Evolutionary conservation across 2,888 invertebrate genomes (phyloP), one percentile per base, ranked within the genome.

Genomic region (Monochamus alternatus): DNA sequence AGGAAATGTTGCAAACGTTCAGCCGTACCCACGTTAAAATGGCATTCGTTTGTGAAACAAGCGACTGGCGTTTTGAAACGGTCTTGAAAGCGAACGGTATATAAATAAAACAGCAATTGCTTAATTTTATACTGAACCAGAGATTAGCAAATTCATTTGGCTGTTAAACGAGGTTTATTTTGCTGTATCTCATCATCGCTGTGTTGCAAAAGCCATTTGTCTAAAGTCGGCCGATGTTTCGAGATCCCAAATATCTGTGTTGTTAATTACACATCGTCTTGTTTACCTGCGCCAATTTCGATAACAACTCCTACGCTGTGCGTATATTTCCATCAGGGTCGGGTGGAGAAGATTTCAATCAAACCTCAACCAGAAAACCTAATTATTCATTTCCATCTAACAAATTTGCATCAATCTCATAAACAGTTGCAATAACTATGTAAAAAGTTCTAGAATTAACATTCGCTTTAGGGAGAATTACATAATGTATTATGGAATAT

Each of bases 91-190:
- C 55, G 55, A 55, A 55, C 55, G 68, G 72, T 72, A 67, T 78
- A 78, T 73, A 78, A 76, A 78, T 76, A 78, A 63, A 77, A 70
- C 70, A 68, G 78, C 67, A 78, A 78, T 78, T 78, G 76, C 78
- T 76, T 78, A 72, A 78, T 78, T 78, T 75, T 75, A 55, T 70
- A 73, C 69, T 70, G 73, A 69, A 73, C 60, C 58, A 59, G 67
- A 76, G 68, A 74, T 76, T 76, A 71, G 74, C 74, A 76, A 76
- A 76, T 65, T 62, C 71, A 62, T 74, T 76, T 74, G 76, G 76
- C 72, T 71, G 66, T 66, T 71, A 74, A 58, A 73, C 67, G 31
- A 47, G 47, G 69, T 60, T 69, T 69, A 69, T 69, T 69, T 69
- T 69, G 30, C 69, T 31, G 60, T 69, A 60, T 60, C 69, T 59